Conservation (phyloP, 1,140 invertebrate species). For the Drosophila aff. region DNA sequence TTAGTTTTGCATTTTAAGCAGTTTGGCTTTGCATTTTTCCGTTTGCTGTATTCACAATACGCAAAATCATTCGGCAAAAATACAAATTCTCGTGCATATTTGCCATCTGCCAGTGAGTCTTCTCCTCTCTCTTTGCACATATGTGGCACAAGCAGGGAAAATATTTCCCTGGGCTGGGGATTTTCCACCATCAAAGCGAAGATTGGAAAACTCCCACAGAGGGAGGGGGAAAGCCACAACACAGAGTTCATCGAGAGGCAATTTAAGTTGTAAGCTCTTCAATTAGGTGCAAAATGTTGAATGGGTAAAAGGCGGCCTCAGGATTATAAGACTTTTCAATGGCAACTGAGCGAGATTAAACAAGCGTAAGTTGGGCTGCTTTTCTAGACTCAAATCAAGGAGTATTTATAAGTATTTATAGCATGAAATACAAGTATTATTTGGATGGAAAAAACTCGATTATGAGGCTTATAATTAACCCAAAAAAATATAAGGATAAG, state of each 20-base stretch:
- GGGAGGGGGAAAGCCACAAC: constrained; percentile 21
- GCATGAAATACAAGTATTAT: too few species aligned
- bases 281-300: constrained; percentile 50
- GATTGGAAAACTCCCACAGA: constrained; percentile 27
- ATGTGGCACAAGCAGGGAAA: constrained; percentile 1
- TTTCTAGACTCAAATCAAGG: too few species aligned
- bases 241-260: constrained; percentile 50
- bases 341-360: neutral
- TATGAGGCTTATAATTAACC: too few species aligned
- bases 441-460: too few species aligned
- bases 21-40: constrained; percentile 73
- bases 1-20: constrained; percentile 80
- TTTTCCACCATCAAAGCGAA: neutral
- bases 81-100: constrained; percentile 69
- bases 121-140: neutral
- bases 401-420: too few species aligned
- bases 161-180: neutral
- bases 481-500: too few species aligned
- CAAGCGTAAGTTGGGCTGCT: too few species aligned
- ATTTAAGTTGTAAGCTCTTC: constrained; percentile 54
- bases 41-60: constrained; percentile 47
- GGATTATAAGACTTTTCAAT: neutral
- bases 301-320: constrained; percentile 8
- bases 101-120: constrained; percentile 24
- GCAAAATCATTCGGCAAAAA: constrained; percentile 68